These are phyloP conservation scores for Oligia latruncula DNA, from an alignment of 2,888 invertebrate species.

Conservation along the genomic window DNA sequence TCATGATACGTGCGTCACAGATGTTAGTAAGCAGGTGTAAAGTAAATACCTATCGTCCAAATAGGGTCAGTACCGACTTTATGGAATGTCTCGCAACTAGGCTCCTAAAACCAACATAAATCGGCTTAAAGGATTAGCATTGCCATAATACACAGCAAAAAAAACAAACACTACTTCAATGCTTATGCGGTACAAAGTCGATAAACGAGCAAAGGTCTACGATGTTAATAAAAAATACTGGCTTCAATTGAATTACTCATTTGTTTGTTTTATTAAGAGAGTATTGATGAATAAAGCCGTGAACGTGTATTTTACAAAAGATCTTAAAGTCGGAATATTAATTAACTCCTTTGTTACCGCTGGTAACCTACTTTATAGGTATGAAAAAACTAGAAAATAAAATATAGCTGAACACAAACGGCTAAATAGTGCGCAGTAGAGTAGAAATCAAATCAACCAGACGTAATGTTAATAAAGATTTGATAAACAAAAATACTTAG, in stretches of 20 bases:
- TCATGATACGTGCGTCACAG: slow-evolving; percentile 3
- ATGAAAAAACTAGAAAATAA: background rate
- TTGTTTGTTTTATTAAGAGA: slow-evolving; percentile 31
- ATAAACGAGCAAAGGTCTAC: slow-evolving; percentile 21
- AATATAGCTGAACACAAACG: slow-evolving; percentile 2
- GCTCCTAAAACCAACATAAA: slow-evolving; percentile 18
- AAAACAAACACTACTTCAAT: background rate
- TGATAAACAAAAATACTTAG: slow-evolving; percentile 11
- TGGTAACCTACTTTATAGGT: background rate
- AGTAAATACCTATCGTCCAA: slow-evolving; percentile 6
- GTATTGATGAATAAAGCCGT: slow-evolving; percentile 7
- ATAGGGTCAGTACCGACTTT: background rate
- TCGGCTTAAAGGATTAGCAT: background rate
- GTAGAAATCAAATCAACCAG: slow-evolving; percentile 2
- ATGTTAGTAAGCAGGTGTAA: background rate
- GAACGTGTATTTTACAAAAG: background rate
- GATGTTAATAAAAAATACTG: slow-evolving; percentile 30
- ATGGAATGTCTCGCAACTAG: background rate
- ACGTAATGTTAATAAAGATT: slow-evolving; percentile 18
- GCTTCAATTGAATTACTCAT: slow-evolving; percentile 35
- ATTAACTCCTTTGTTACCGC: slow-evolving; percentile 6
- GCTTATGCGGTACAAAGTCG: slow-evolving; percentile 29
- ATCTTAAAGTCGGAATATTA: background rate
- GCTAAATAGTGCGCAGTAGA: slow-evolving; percentile 4
- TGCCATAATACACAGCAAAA: background rate